Percentiles rank a stretch among this genome's conserved stretches.
These are phyloP conservation scores for Phymastichus coffea DNA, from an alignment of 1,140 invertebrate species.

Conservation along the genomic window DNA sequence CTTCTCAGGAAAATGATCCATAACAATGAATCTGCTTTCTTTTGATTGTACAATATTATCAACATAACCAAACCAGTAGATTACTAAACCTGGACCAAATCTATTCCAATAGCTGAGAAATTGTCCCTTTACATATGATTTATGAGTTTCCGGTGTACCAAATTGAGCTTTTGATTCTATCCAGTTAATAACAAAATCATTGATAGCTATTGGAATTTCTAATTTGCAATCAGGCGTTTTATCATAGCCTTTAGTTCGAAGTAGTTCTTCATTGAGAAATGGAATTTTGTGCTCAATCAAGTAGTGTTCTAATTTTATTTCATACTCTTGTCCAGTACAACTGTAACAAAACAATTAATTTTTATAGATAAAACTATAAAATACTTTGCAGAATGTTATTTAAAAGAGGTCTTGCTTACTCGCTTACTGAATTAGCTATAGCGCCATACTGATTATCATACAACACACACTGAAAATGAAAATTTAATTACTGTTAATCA, in stretches of 20 bases:
- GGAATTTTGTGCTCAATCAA: slow-evolving; percentile 63
- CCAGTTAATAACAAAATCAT: slow-evolving; percentile 89
- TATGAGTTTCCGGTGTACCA: slow-evolving; percentile 80
- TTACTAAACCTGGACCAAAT: slow-evolving; percentile 91
- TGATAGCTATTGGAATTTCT: slow-evolving; percentile 83
- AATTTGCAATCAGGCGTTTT: slow-evolving; percentile 95
- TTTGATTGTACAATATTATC: slow-evolving; percentile 63
- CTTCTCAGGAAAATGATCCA: slow-evolving; percentile 63
- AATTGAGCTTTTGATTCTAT: slow-evolving; percentile 96
- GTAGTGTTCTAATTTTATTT: slow-evolving; percentile 65
- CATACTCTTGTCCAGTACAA: slow-evolving; percentile 75
- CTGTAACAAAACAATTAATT: slow-evolving; percentile 45
- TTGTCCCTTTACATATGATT: slow-evolving; percentile 84
- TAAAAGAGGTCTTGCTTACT: slow-evolving; percentile 60
- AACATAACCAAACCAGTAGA: slow-evolving; percentile 94
- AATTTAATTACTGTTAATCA: slow-evolving; percentile 8
- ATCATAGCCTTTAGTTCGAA: slow-evolving; percentile 82
- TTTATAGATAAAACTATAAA: slow-evolving; percentile 1
- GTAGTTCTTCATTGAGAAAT: slow-evolving; percentile 79
- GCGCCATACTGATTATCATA: slow-evolving; percentile 65
- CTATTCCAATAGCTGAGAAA: slow-evolving; percentile 90
- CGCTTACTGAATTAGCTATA: slow-evolving; percentile 72
- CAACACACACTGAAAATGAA: slow-evolving; percentile 37
- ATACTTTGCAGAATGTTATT: slow-evolving; percentile 9
- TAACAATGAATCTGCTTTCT: slow-evolving; percentile 71